These are phyloP conservation scores for Bugula neritina DNA, from an alignment of 2,888 invertebrate species.

Conservation along the genomic window DNA sequence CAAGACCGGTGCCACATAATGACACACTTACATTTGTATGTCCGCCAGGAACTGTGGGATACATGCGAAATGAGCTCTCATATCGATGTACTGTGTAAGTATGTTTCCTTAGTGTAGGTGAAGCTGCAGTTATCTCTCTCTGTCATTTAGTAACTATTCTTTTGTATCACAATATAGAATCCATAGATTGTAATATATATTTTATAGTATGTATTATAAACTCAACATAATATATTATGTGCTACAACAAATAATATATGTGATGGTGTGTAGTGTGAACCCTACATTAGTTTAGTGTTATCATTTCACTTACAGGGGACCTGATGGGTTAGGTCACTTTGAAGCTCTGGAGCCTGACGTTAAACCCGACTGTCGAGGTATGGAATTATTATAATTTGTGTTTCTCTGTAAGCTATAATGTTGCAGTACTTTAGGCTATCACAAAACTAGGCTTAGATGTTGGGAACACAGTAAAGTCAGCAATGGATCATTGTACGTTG, in stretches of 20 bases:
- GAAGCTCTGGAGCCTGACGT: background rate
- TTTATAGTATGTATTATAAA: no score
- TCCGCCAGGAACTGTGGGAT: background rate
- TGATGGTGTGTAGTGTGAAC: no score
- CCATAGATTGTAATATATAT: no score
- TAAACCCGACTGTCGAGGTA: background rate
- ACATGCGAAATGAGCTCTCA: conserved; percentile 7
- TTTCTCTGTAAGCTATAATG: no score
- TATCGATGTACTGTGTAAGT: conserved; percentile 17
- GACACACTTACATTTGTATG: conserved; percentile 5
- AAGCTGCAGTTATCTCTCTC: background rate
- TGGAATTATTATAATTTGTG: no score
- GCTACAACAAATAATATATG: no score
- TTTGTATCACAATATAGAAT: background rate
- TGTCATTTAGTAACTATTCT: background rate
- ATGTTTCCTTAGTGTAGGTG: background rate
- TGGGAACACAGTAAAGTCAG: no score
- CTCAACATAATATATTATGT: no score
- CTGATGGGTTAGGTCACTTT: conserved; percentile 15
- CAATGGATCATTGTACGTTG: no score
- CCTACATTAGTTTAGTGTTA: background rate
- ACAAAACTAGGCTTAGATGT: no score
- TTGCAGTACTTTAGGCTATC: no score
- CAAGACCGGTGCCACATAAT: background rate
- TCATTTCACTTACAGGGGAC: background rate